Evolutionary conservation across 2,797 vertebrate species (phyloP).

Genomic region (Harpagifer antarcticus): DNA sequence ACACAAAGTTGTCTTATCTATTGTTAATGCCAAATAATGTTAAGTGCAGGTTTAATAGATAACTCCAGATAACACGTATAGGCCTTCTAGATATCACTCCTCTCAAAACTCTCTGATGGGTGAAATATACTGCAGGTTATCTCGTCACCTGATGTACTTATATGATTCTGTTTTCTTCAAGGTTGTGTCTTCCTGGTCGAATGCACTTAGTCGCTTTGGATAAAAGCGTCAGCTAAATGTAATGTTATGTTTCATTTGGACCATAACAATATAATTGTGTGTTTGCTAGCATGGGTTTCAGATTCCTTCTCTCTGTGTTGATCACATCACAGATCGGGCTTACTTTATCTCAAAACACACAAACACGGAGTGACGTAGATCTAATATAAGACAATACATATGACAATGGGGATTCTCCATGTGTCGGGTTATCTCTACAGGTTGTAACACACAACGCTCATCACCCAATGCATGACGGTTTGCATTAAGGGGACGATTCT

Average conservation of each 20-base stretch:
- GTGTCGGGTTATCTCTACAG: slow-evolving; percentile 18
- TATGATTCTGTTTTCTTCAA: no score
- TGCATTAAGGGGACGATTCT: slow-evolving; percentile 15
- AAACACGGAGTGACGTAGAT: slow-evolving; percentile 8
- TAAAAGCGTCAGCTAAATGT: no score
- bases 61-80: not conserved
- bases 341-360: slow-evolving; percentile 24
- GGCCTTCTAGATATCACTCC: not conserved
- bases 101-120: not conserved
- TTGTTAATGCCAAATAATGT: not conserved
- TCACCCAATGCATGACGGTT: slow-evolving; percentile 5
- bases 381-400: slow-evolving; percentile 18
- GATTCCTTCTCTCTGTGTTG: not conserved
- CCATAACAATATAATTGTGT: slow-evolving; percentile 1
- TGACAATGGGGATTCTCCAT: slow-evolving; percentile 3
- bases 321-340: not conserved
- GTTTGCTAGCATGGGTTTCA: slow-evolving; percentile 4
- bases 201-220: no score
- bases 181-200: no score
- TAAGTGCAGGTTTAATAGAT: not conserved
- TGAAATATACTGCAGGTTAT: not conserved
- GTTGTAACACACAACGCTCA: slow-evolving; percentile 13
- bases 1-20: not conserved
- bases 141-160: no score
- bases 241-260: not conserved